Evolutionary conservation across 1,140 invertebrate genomes (phyloP).

Genomic region (Drosophila rhopaloa): DNA sequence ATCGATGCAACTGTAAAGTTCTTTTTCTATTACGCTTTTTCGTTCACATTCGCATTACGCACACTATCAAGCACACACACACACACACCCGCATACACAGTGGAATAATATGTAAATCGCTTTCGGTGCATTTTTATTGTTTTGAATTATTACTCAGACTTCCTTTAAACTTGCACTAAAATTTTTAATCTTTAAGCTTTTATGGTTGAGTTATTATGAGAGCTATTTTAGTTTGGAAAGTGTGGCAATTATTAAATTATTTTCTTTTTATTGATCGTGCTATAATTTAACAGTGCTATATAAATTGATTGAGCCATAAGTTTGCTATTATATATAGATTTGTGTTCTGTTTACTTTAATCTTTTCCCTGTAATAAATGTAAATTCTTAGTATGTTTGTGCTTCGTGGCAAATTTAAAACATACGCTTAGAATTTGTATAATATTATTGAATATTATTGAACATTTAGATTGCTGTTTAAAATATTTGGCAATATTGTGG

Average conservation of each 20-base stretch:
- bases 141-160: background rate
- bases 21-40: constrained; percentile 80
- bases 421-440: no score
- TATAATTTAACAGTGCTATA: background rate
- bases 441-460: no score
- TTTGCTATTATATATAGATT: no score
- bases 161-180: background rate
- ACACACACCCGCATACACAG: constrained; percentile 13
- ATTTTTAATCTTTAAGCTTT: background rate
- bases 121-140: constrained; percentile 13
- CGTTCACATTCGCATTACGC: constrained; percentile 60
- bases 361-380: no score
- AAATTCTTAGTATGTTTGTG: no score
- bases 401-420: no score
- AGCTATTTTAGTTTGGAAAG: background rate
- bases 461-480: no score
- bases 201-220: background rate
- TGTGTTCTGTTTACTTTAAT: no score
- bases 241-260: background rate
- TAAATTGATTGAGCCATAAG: no score
- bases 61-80: constrained; percentile 39
- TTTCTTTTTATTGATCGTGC: background rate
- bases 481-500: no score
- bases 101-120: constrained; percentile 28
- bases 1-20: constrained; percentile 83